Evolutionary conservation across 2,797 vertebrate genomes (phyloP).

Genomic region (Fistularia commersonii): DNA sequence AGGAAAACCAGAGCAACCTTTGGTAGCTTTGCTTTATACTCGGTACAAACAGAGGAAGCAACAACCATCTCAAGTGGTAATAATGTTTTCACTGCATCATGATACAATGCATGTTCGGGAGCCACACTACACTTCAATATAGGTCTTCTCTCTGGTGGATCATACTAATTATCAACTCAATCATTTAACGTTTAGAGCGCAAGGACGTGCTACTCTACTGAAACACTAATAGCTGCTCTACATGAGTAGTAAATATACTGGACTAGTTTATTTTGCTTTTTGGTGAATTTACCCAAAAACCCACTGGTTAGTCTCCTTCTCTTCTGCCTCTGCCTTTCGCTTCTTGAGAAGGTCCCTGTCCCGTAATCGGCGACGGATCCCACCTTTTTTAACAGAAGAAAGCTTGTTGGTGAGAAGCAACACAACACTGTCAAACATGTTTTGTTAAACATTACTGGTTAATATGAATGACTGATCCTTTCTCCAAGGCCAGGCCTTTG

Average conservation of each 20-base stretch:
- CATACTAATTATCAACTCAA: no score
- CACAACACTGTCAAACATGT: background rate
- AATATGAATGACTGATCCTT: no score
- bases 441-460: no score
- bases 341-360: slow-evolving; percentile 88
- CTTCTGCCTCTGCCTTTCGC: slow-evolving; percentile 84
- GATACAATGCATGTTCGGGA: background rate
- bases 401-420: background rate
- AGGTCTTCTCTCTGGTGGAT: background rate
- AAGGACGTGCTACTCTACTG: no score
- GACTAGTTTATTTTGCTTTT: slow-evolving; percentile 14
- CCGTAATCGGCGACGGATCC: slow-evolving; percentile 75
- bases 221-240: no score
- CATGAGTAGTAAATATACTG: background rate
- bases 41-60: slow-evolving; percentile 33
- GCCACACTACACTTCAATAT: background rate
- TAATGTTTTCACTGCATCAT: slow-evolving; percentile 32
- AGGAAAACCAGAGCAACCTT: slow-evolving; percentile 60
- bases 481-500: no score
- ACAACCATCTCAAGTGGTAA: slow-evolving; percentile 53
- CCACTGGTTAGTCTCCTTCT: slow-evolving; percentile 84
- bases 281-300: slow-evolving; percentile 81
- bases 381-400: slow-evolving; percentile 65
- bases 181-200: no score
- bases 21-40: slow-evolving; percentile 29